Percentiles rank a stretch among this genome's conserved stretches.
phyloP scores from a whole-genome alignment of 2,888 invertebrate genomes.

The Limnephilus lunatus region DNA sequence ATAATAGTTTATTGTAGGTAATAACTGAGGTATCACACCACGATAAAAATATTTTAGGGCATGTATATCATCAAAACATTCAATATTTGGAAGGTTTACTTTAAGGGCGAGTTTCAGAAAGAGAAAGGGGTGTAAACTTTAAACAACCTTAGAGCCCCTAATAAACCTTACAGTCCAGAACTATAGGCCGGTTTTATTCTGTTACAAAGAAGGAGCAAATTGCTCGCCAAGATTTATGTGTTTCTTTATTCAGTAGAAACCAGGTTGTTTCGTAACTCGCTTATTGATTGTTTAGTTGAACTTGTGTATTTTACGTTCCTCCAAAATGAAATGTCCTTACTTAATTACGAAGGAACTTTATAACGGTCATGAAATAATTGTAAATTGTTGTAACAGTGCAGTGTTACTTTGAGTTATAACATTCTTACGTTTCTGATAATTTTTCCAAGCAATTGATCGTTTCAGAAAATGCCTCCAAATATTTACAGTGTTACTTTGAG shows the following conservation, averaged over 20 bases:
- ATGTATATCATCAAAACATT: too few species aligned
- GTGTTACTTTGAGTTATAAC: not conserved
- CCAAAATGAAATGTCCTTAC: not conserved
- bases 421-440: not conserved
- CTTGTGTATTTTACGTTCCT: not conserved
- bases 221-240: slow-evolving; percentile 51
- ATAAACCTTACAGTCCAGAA: slow-evolving; percentile 55
- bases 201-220: slow-evolving; percentile 31
- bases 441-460: not conserved
- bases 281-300: not conserved
- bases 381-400: not conserved
- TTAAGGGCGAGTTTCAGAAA: not conserved
- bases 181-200: slow-evolving; percentile 56
- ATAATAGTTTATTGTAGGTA: too few species aligned
- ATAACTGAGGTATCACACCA: too few species aligned
- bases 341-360: not conserved
- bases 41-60: too few species aligned
- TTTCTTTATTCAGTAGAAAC: slow-evolving; percentile 21
- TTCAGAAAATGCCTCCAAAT: too few species aligned
- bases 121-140: not conserved
- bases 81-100: not conserved
- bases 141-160: slow-evolving; percentile 28
- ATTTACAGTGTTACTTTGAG: too few species aligned
- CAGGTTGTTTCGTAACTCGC: not conserved
- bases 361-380: not conserved